Conservation (phyloP, 2,888 invertebrate genomes). For the Cryptosula pallasiana region DNA sequence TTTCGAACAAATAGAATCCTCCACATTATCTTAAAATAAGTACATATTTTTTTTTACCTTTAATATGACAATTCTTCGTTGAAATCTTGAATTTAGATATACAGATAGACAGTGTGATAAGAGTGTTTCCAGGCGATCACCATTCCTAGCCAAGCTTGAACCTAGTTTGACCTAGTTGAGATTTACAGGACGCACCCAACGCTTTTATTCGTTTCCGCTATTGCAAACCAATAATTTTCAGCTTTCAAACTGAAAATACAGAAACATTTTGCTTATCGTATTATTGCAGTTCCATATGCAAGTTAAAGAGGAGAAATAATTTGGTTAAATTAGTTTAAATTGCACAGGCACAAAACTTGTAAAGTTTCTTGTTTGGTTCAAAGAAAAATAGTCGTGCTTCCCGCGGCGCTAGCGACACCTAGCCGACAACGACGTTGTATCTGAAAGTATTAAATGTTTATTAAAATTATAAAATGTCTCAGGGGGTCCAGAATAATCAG, state of each 20-base stretch:
- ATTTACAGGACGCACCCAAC: neutral
- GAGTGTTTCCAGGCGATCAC: neutral
- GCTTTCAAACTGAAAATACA: neutral
- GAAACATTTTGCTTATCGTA: neutral
- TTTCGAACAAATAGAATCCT: too few species aligned
- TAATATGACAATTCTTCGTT: too few species aligned
- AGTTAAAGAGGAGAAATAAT: neutral
- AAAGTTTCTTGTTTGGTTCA: neutral
- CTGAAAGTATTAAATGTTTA: neutral
- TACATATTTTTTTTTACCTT: neutral
- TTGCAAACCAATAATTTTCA: neutral
- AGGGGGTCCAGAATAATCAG: neutral
- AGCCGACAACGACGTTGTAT: neutral
- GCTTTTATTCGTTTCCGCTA: neutral
- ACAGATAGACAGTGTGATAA: too few species aligned
- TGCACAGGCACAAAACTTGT: neutral
- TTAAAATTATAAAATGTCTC: neutral
- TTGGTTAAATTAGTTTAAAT: too few species aligned
- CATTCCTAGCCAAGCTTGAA: slow-evolving; percentile 11
- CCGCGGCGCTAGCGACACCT: slow-evolving; percentile 14
- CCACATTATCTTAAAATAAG: too few species aligned
- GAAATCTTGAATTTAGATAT: neutral
- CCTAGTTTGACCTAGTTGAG: neutral
- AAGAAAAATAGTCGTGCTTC: neutral
- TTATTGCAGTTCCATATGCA: too few species aligned